Evolutionary conservation across 2,888 invertebrate species (phyloP).

Genomic region (Heteropelma amictum): DNA sequence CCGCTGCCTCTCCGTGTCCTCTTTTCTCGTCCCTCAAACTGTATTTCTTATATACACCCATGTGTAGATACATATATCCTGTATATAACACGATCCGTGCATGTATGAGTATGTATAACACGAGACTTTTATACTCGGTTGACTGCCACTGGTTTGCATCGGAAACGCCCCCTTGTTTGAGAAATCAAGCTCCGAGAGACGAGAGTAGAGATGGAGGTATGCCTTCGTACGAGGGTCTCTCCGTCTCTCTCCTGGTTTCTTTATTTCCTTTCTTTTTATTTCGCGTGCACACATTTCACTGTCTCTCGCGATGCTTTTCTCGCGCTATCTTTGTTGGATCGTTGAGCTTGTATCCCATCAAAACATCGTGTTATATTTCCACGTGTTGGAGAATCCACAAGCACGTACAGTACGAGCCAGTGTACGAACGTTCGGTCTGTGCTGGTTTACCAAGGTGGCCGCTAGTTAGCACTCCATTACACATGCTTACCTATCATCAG

Average conservation of each 20-base stretch:
- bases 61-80: too few relatives aligned
- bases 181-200: slow-evolving; percentile 65
- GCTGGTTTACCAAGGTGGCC: slow-evolving; percentile 70
- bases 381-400: slow-evolving; percentile 7
- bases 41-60: too few relatives aligned
- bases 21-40: too few relatives aligned
- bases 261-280: slow-evolving; percentile 34
- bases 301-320: slow-evolving; percentile 38
- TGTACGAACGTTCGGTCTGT: slow-evolving; percentile 46
- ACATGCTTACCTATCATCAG: slow-evolving; percentile 76
- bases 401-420: not conserved
- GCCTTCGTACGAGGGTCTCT: slow-evolving; percentile 19
- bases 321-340: too few relatives aligned
- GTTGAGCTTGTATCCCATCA: too few relatives aligned
- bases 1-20: too few relatives aligned
- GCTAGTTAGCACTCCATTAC: slow-evolving; percentile 76
- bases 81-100: too few relatives aligned
- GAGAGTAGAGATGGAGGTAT: slow-evolving; percentile 45
- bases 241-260: slow-evolving; percentile 23
- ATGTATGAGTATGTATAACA: too few relatives aligned
- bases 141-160: slow-evolving; percentile 71
- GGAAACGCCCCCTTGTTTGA: slow-evolving; percentile 74
- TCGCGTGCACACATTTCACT: slow-evolving; percentile 6
- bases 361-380: too few relatives aligned
- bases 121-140: slow-evolving; percentile 65